These are phyloP conservation scores for Julus scandinavius DNA, from an alignment of 2,888 invertebrate genomes.

Conservation along the genomic window DNA sequence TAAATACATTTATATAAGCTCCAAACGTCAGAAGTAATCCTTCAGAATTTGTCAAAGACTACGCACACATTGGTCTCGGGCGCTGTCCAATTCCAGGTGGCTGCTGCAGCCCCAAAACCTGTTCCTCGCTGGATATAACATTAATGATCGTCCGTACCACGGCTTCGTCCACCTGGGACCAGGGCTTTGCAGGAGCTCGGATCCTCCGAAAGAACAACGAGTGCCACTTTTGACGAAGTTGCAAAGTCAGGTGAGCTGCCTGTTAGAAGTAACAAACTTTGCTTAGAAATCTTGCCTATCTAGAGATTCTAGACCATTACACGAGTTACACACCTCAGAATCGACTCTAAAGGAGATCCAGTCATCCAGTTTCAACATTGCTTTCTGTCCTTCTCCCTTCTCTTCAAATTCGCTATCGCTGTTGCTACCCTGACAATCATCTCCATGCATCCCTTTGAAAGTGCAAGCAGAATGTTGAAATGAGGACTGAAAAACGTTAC, in stretches of 20 bases:
- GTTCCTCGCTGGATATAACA: constrained; percentile 78
- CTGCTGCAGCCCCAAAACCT: constrained; percentile 75
- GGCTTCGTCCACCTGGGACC: constrained; percentile 73
- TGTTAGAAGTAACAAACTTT: constrained; percentile 56
- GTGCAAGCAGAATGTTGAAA: not conserved
- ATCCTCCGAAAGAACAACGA: constrained; percentile 73
- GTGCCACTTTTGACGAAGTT: constrained; percentile 79
- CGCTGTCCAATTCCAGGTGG: constrained; percentile 81
- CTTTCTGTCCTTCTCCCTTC: constrained; percentile 67
- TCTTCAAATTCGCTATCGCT: constrained; percentile 71
- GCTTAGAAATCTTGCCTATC: not conserved
- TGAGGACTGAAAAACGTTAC: not conserved
- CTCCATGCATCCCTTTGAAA: constrained; percentile 57
- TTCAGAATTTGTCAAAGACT: not conserved
- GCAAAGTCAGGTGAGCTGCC: constrained; percentile 73
- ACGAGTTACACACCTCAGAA: constrained; percentile 69
- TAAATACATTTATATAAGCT: not conserved
- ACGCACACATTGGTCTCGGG: constrained; percentile 73
- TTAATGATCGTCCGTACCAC: constrained; percentile 75
- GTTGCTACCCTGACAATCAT: constrained; percentile 61
- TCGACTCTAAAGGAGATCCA: constrained; percentile 80
- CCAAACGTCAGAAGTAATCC: not conserved
- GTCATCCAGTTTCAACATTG: constrained; percentile 75
- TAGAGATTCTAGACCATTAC: not conserved
- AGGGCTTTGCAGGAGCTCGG: constrained; percentile 67